Evolutionary conservation across 1,140 invertebrate genomes (phyloP).

Genomic region (Dinoponera quadriceps): DNA sequence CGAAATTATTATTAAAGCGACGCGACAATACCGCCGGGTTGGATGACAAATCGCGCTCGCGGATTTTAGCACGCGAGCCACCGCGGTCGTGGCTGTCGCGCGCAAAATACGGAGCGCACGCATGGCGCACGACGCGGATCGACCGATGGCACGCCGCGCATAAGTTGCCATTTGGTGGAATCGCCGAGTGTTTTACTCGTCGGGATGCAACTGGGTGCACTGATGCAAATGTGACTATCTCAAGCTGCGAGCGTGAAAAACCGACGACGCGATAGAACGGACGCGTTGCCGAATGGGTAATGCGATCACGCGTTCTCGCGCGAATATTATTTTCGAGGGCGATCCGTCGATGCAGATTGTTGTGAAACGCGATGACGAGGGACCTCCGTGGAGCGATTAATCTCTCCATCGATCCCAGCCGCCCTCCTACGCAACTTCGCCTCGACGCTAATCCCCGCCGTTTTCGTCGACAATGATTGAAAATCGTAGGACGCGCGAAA

Average conservation of each 20-base stretch:
- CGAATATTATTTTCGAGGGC: conserved; percentile 16
- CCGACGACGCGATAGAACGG: too few species aligned
- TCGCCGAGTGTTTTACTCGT: not conserved
- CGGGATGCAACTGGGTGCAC: not conserved
- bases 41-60: conserved; percentile 49
- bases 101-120: conserved; percentile 1
- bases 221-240: not conserved
- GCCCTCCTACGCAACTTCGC: not conserved
- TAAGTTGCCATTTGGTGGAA: conserved; percentile 19
- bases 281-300: not conserved
- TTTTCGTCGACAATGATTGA: conserved; percentile 28
- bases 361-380: conserved; percentile 20
- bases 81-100: not conserved
- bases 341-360: conserved; percentile 24
- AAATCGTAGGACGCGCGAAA: conserved; percentile 32
- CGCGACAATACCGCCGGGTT: not conserved
- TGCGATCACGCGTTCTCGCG: conserved; percentile 12
- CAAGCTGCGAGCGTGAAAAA: conserved; percentile 17
- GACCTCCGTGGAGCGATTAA: conserved; percentile 42
- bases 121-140: too few species aligned
- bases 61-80: conserved; percentile 45
- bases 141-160: conserved; percentile 9
- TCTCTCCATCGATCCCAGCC: conserved; percentile 1
- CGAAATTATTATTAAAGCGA: conserved; percentile 70
- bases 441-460: not conserved